Percentiles rank a stretch among this genome's conserved stretches.
Evolutionary conservation across 92 coral and sea anemone species (phyloP).

Genomic region (Nematostella vectensis): DNA sequence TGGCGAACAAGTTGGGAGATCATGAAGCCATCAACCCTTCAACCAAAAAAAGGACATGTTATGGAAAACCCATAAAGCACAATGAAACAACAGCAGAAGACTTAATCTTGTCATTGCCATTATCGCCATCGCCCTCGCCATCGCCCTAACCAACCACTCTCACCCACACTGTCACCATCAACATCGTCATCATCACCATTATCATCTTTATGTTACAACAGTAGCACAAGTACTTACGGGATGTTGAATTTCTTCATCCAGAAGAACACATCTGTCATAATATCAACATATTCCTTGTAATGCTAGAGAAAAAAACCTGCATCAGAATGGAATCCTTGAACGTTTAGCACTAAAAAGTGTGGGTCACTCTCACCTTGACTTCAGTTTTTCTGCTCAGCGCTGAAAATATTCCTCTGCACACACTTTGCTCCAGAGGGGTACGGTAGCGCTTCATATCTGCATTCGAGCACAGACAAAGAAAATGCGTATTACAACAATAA

Average conservation of each 20-base stretch:
- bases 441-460: conserved; percentile 76
- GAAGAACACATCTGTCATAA: conserved; percentile 77
- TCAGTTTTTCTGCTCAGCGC: conserved; percentile 42
- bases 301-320: conserved; percentile 30
- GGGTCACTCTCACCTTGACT: conserved; percentile 33
- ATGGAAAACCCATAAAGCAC: not conserved
- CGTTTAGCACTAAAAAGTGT: not conserved
- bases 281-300: conserved; percentile 43
- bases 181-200: no score
- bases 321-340: not conserved
- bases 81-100: no score
- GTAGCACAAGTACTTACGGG: conserved; percentile 41
- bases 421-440: conserved; percentile 46
- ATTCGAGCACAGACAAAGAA: no score
- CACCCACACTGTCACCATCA: no score
- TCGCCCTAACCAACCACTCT: no score
- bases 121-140: no score
- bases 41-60: conserved; percentile 3
- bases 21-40: conserved; percentile 51
- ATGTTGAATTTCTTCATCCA: conserved; percentile 89
- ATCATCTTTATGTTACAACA: not conserved
- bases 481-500: no score
- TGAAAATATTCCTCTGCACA: conserved; percentile 50
- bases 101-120: no score
- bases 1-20: conserved; percentile 61